Conservation (phyloP, 2,888 invertebrate genomes). For the Hermaeophaga mercurialis region DNA sequence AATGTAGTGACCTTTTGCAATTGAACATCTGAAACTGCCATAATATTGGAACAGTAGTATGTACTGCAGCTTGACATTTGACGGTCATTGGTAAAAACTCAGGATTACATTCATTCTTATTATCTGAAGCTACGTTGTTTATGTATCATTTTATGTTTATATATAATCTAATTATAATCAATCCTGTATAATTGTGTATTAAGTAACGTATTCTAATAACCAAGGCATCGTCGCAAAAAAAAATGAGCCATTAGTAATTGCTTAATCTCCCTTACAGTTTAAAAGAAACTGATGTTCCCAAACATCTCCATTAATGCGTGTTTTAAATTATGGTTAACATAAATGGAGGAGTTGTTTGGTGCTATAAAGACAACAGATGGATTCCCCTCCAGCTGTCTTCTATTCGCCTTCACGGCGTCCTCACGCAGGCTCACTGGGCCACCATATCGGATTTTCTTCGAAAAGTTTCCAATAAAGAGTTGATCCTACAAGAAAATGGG, state of each 20-base stretch:
- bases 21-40: too few species aligned
- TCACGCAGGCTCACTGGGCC: slow-evolving; percentile 69
- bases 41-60: too few species aligned
- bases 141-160: too few species aligned
- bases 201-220: slow-evolving; percentile 7
- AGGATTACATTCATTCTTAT: too few species aligned
- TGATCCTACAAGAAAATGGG: slow-evolving; percentile 62
- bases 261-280: slow-evolving; percentile 19
- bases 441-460: slow-evolving; percentile 69
- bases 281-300: slow-evolving; percentile 8
- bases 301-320: slow-evolving; percentile 42
- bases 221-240: slow-evolving; percentile 27
- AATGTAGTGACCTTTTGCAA: too few species aligned
- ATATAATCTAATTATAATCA: too few species aligned
- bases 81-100: too few species aligned
- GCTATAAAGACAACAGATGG: slow-evolving; percentile 70
- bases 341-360: slow-evolving; percentile 66
- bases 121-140: too few species aligned
- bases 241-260: neutral
- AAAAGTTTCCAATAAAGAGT: slow-evolving; percentile 67
- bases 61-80: too few species aligned
- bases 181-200: neutral
- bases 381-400: slow-evolving; percentile 71
- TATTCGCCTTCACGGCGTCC: slow-evolving; percentile 68
- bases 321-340: slow-evolving; percentile 65